Base-by-base conservation (phyloP, 2,888 invertebrate species). In the Ferrisia virgata region DNA sequence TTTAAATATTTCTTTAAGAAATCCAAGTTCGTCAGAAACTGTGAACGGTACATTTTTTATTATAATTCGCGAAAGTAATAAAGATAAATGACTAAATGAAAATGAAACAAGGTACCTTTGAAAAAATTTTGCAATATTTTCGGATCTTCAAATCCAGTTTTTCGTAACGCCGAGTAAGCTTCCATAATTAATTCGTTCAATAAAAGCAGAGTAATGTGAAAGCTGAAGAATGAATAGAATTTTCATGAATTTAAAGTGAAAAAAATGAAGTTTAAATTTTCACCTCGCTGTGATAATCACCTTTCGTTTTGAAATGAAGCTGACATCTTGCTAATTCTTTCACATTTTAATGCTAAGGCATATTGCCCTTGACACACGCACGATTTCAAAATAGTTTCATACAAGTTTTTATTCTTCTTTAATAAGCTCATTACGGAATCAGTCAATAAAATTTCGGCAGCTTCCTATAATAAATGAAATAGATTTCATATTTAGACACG, bases 1-100 rank as follows among this genome's bases (percentile, higher is more conserved):
- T 87, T 93, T 92, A 1, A 95, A 88, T 8, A 95, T 88, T 80
- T 91, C 90, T 1, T 91, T 90, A 31, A 94, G 88, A 85, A 91
- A 90, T 0, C 91, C 90, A 0, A 90, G 90, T 87, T 90, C 90
- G 64, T 90, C 89, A 87, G 92, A 92, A 84, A 91, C 92, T 91
- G 86, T 58, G 88, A 88, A 84, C 80, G 8, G 8, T 4, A 5
- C 11, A 8, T 39, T 39, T 39, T 39, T 39, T 8, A 5, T 8
- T 11, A 39, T 8, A 39, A 39, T 11, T 39, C 11, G 39, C 6
- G 11, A 85, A 83, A 85, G 76, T 11, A 58, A n/a, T n/a, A 33
- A 79, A 25, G 31, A 25, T 22, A 64, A 25, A 18, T 53, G 1
- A 53, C 8, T 18, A 8, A 53, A 53, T 5, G 22, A 8, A 18